A percentile compares a stretch with the other conserved stretches of the same genome.
phyloP scores from a whole-genome alignment of 2,888 invertebrate species.

The Danaus chrysippus region DNA sequence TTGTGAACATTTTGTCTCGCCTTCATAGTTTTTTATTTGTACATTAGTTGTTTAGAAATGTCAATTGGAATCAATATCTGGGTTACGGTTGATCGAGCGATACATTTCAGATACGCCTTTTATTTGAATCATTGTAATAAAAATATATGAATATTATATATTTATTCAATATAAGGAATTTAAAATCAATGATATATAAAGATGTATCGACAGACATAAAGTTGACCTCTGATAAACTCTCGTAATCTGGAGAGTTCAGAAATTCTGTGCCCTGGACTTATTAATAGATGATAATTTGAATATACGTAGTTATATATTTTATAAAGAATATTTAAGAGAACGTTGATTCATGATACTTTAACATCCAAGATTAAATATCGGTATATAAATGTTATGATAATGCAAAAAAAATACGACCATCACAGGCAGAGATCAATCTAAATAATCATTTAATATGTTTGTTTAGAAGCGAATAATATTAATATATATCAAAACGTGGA shows the following conservation, averaged over 20 bases:
- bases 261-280: conserved; percentile 51
- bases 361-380: too few species aligned
- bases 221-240: conserved; percentile 64
- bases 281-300: conserved; percentile 42
- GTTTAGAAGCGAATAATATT: too few species aligned
- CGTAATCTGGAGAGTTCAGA: conserved; percentile 55
- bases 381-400: too few species aligned
- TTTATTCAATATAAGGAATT: background rate
- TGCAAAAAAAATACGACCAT: too few species aligned
- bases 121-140: too few species aligned
- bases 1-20: conserved; percentile 52
- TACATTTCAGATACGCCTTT: too few species aligned
- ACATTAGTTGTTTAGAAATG: background rate
- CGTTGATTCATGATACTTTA: too few species aligned
- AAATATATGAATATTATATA: background rate
- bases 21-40: conserved; percentile 18
- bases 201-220: conserved; percentile 30
- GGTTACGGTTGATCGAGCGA: background rate
- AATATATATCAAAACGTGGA: too few species aligned
- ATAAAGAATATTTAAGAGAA: background rate
- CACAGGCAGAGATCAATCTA: too few species aligned
- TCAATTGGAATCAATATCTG: conserved; percentile 2
- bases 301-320: conserved; percentile 9
- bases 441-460: too few species aligned
- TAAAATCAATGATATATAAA: conserved; percentile 14